Evolutionary conservation across 2,113 vertebrate genomes (phyloP).

Genomic region (Elanoides forficatus): DNA sequence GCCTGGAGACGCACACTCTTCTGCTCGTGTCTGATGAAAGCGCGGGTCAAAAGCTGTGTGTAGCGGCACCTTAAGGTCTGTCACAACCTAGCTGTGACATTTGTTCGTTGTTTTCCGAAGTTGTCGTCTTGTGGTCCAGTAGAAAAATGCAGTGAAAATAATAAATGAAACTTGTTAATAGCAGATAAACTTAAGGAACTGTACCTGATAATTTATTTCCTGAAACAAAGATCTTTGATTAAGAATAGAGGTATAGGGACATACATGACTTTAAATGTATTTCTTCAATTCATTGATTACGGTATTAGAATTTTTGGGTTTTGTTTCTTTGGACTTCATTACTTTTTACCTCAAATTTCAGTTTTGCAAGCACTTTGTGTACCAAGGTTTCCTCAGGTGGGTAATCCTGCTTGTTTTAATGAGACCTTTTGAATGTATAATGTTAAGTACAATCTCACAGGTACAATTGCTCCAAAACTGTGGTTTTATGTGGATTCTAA

Average conservation of each 20-base stretch:
- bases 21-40: not conserved
- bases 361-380: not conserved
- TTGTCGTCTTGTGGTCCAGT: not conserved
- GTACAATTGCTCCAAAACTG: not conserved
- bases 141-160: not conserved
- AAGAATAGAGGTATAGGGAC: not conserved
- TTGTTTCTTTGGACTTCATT: not conserved
- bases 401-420: not conserved
- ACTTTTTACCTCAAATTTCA: not conserved
- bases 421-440: not conserved
- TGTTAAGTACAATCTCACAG: not conserved
- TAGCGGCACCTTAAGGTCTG: not conserved
- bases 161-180: not conserved
- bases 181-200: not conserved
- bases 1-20: fast-evolving
- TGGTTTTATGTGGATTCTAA: not conserved
- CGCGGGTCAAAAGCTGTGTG: not conserved
- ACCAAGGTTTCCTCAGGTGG: not conserved
- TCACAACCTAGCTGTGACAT: not conserved
- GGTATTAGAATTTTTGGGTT: not conserved
- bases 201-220: not conserved
- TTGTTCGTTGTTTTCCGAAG: not conserved
- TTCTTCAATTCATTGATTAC: not conserved
- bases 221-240: not conserved
- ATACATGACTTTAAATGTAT: not conserved